phyloP scores from a whole-genome alignment of 2,113 vertebrate genomes.

The Sceloporus tristichus region DNA sequence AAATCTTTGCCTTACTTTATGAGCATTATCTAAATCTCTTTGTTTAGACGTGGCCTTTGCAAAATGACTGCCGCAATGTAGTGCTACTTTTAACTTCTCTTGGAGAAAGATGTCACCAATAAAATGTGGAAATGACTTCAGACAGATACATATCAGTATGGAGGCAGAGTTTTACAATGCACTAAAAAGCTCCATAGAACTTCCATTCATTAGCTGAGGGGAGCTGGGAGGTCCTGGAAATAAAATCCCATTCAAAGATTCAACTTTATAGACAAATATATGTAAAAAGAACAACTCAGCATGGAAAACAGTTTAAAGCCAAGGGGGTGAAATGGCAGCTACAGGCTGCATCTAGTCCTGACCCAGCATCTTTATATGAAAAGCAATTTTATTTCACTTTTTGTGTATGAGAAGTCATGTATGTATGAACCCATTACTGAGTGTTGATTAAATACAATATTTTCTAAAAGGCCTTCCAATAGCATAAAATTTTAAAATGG shows the following conservation, averaged over 20 bases:
- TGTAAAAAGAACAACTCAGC: neutral
- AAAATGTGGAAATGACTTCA: slow-evolving; percentile 12
- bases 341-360: neutral
- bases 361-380: neutral
- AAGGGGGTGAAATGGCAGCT: neutral
- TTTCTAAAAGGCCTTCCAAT: neutral
- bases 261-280: neutral
- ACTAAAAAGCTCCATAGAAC: slow-evolving; percentile 12
- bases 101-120: neutral
- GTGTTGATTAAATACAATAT: slow-evolving; percentile 5
- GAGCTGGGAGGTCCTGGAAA: neutral
- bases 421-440: neutral
- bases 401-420: too few species aligned
- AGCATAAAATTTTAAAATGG: neutral
- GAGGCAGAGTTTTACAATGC: slow-evolving; percentile 25
- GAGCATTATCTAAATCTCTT: slow-evolving; percentile 13
- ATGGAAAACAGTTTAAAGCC: neutral
- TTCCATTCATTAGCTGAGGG: slow-evolving; percentile 14
- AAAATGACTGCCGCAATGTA: slow-evolving; percentile 27
- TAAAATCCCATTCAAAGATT: neutral
- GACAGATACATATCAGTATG: neutral
- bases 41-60: slow-evolving; percentile 32
- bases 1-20: neutral
- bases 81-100: neutral
- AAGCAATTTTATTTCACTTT: neutral